Base-by-base conservation (phyloP, 2,113 vertebrate species). In the Anas platyrhynchos region DNA sequence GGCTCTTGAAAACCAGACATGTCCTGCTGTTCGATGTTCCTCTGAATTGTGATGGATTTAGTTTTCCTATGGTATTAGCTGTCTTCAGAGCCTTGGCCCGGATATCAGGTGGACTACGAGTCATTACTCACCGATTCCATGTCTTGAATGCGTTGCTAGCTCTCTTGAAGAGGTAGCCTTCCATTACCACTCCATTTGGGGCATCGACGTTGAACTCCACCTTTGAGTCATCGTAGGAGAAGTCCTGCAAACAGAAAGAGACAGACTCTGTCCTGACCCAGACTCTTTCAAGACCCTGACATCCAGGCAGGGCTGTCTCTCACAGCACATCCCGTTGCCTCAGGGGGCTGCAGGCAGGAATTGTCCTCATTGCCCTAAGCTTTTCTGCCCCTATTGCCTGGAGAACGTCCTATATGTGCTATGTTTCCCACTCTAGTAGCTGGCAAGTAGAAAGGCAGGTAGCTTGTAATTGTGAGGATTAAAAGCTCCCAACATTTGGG, bases 111-210 rank as follows among this genome's bases (percentile, higher is more conserved):
- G 55, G 38, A 34, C n/a, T 4, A 52, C 0, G 20, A 41, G 25
- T 16, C n/a, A 7, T 14, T 62, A 76, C 97, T 97, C 73, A 99
- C 99, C 99, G 98, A 96, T 99, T 99, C 99, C 99, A 99, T 0
- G 99, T 99, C 97, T 99, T 99, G 89, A 99, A 99, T 66, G 99
- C 99, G 3, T 99, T 99, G 97, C 99, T 99, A 91, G 99, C 99
- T 93, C 99, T 99, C 97, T 99, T 99, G 96, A 99, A 99, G 93
- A 99, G 98, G 97, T 99, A 99, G 5, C 99, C 99, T 97, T 99
- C 99, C 99, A 99, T 99, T 95, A 99, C 99, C 96, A 99, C 99
- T 3, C 99, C 99, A 10, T 99, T 99, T 0, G 99, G 99, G 11
- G 99, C 99, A 2, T 99, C 99, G 59, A 99, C 98, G 1, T 99